Evolutionary conservation across 2,888 invertebrate genomes (phyloP).

Genomic region (Mechanitis mazaeus): DNA sequence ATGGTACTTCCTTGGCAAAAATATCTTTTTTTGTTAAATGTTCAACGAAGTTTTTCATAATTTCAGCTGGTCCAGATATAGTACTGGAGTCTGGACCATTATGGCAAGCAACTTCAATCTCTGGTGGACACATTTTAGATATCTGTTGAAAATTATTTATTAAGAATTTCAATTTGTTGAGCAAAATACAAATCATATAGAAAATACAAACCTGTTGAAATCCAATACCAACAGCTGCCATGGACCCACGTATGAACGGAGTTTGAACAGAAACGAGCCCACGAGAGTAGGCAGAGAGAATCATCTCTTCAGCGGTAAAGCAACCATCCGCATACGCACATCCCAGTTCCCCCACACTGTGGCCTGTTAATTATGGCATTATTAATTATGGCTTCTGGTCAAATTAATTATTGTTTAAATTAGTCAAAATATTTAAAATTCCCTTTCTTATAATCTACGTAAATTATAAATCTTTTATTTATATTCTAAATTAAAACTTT

Average conservation of each 20-base stretch:
- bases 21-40: conserved; percentile 52
- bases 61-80: conserved; percentile 83
- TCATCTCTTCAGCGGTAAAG: conserved; percentile 89
- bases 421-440: no score
- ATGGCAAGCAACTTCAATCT: conserved; percentile 86
- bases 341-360: conserved; percentile 95
- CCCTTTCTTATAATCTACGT: no score
- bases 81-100: conserved; percentile 87
- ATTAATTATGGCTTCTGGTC: background rate
- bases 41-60: conserved; percentile 76
- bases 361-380: conserved; percentile 72
- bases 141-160: conserved; percentile 36
- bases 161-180: background rate
- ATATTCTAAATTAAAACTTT: no score
- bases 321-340: conserved; percentile 97
- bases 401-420: no score
- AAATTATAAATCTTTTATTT: no score
- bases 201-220: conserved; percentile 60
- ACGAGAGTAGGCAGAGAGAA: conserved; percentile 87
- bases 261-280: conserved; percentile 84
- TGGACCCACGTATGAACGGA: conserved; percentile 82
- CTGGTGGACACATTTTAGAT: conserved; percentile 56
- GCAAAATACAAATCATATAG: background rate
- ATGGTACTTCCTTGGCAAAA: conserved; percentile 70
- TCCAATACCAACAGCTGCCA: conserved; percentile 90